Evolutionary conservation across 2,888 invertebrate species (phyloP), one percentile per base, ranked within the genome.

Genomic region (Andrena flavipes): DNA sequence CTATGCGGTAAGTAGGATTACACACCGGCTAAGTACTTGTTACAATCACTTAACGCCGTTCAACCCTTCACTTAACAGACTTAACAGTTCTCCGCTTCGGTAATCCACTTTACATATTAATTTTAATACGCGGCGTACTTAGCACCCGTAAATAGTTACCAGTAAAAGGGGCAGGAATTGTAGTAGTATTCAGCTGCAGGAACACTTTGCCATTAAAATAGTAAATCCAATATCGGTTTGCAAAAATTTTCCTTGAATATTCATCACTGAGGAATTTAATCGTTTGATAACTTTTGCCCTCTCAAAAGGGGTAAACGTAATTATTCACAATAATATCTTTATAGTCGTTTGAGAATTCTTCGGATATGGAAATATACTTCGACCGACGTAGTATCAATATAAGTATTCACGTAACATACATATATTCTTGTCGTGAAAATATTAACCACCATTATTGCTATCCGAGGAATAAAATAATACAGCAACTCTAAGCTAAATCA

Each of bases 1-100:
- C 81, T 62, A 54, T 62, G 76, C 35, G 26, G 74, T 67, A 74
- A 84, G 74, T 71, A 77, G 74, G 74, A 82, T 82, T 82, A 78
- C 67, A 67, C 33, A 74, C 35, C 26, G 42, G 56, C 59, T 75
- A 84, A 84, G 67, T 74, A 74, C 74, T 75, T 78, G 68, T 75
- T 84, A 82, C 82, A 75, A 75, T 84, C 74, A 67, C 74, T 82
- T 78, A 82, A 49, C 63, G 26, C 59, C 8, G 68, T 56, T n/a
- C 62, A 75, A 77, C 42, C 71, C 69, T 82, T 63, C 68, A 23
- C 73, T 68, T 82, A 81, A 69, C 71, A 42, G 42, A 35, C 35
- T 65, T 54, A 26, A 70, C 49, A 10, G 54, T 67, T 49, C 56
- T 23, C 30, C 16, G 8, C 48, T 8, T 7, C 3, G n/a, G 7